These are phyloP conservation scores for Drosophila kuntzei DNA, from an alignment of 2,888 invertebrate species.

Conservation along the genomic window DNA sequence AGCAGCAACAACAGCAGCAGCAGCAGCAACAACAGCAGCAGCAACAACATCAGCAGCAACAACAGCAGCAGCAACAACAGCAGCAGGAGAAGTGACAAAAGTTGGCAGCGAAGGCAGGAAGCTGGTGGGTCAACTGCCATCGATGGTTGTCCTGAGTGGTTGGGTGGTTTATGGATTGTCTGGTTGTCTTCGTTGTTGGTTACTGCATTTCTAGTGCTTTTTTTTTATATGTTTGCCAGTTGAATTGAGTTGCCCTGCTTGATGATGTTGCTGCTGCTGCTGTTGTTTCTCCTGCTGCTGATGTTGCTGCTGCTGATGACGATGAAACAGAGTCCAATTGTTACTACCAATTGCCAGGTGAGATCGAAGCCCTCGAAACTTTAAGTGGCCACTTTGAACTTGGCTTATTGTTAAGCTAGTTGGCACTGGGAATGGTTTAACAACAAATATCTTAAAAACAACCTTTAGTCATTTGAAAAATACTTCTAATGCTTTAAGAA, in stretches of 20 bases:
- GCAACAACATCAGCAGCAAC: conserved; percentile 54
- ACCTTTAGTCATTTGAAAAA: too few species aligned
- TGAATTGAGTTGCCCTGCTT: conserved; percentile 29
- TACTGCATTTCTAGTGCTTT: conserved; percentile 41
- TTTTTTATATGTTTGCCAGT: conserved; percentile 20
- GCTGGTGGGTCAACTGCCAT: conserved; percentile 23
- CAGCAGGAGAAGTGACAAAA: conserved; percentile 8
- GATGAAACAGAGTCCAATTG: conserved; percentile 52
- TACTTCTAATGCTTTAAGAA: too few species aligned
- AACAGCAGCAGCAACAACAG: neutral
- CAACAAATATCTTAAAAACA: neutral
- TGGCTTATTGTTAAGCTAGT: conserved; percentile 42
- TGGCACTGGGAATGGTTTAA: conserved; percentile 10
- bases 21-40: neutral
- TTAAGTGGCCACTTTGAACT: conserved; percentile 44
- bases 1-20: conserved; percentile 1
- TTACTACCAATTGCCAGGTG: conserved; percentile 30
- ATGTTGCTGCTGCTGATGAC: conserved; percentile 23
- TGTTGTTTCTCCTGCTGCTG: conserved; percentile 14
- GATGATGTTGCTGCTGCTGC: neutral
- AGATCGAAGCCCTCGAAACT: conserved; percentile 27
- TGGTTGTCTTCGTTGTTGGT: conserved; percentile 18
- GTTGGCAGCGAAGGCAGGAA: conserved; percentile 3
- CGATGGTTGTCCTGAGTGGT: conserved; percentile 27
- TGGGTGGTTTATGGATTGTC: conserved; percentile 42